phyloP scores from a whole-genome alignment of 2,113 vertebrate genomes.

The Caloenas nicobarica region DNA sequence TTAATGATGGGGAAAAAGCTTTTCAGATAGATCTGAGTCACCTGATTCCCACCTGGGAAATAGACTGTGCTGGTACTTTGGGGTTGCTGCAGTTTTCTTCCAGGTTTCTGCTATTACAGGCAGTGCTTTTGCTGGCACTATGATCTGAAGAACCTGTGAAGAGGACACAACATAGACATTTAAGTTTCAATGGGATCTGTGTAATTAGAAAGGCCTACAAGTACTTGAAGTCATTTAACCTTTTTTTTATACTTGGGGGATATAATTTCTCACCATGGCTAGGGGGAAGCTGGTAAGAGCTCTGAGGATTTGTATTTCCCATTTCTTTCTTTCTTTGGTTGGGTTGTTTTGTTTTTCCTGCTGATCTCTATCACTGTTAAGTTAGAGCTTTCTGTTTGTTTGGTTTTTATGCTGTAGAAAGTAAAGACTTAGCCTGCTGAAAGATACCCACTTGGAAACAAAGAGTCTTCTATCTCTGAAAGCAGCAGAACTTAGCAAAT shows the following conservation, averaged over 20 bases:
- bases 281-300: not conserved
- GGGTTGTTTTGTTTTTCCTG: not conserved
- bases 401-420: not conserved
- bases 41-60: not conserved
- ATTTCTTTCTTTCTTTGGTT: not conserved
- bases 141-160: not conserved
- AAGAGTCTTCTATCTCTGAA: not conserved
- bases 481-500: not conserved
- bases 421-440: not conserved
- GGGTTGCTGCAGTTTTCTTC: not conserved
- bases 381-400: not conserved
- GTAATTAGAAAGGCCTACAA: not conserved
- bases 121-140: accelerated
- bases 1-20: not conserved
- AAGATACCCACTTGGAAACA: not conserved
- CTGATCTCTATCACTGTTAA: not conserved
- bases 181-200: not conserved
- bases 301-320: not conserved
- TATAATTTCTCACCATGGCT: not conserved
- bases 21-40: not conserved
- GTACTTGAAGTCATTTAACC: not conserved
- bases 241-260: not conserved
- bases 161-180: not conserved
- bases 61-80: no score
- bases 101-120: not conserved